phyloP scores from a whole-genome alignment of 2,888 invertebrate genomes.

The Lucinisca nassula region DNA sequence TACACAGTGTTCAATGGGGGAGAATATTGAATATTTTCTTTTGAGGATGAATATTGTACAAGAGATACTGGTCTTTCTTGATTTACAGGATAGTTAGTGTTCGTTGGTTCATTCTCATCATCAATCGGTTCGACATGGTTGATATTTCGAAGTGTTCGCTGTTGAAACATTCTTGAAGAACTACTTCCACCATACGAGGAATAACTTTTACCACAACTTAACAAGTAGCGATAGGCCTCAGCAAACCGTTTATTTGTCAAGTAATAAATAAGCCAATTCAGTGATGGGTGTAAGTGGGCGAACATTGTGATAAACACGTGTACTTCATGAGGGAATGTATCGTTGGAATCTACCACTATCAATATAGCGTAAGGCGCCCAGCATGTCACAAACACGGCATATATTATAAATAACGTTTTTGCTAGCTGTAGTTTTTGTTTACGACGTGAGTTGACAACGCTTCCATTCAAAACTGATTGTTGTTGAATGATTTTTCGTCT shows the following conservation, averaged over 20 bases:
- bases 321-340: slow-evolving; percentile 72
- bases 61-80: background rate
- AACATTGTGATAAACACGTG: slow-evolving; percentile 75
- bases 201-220: slow-evolving; percentile 6
- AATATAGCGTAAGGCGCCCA: slow-evolving; percentile 81
- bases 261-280: slow-evolving; percentile 78
- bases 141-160: background rate
- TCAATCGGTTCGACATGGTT: background rate
- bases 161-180: background rate
- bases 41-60: background rate
- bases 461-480: background rate
- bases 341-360: slow-evolving; percentile 73
- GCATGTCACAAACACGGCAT: slow-evolving; percentile 76
- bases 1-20: background rate
- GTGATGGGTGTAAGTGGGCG: slow-evolving; percentile 77
- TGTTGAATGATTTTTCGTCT: slow-evolving; percentile 41
- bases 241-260: slow-evolving; percentile 72
- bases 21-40: background rate
- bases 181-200: background rate
- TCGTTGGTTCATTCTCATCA: background rate
- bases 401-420: slow-evolving; percentile 78
- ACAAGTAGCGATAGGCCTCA: slow-evolving; percentile 14
- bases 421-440: slow-evolving; percentile 62
- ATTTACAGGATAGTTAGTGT: background rate
- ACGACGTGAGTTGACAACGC: background rate